phyloP scores from a whole-genome alignment of 2,113 vertebrate genomes.

The Labeo catla region DNA sequence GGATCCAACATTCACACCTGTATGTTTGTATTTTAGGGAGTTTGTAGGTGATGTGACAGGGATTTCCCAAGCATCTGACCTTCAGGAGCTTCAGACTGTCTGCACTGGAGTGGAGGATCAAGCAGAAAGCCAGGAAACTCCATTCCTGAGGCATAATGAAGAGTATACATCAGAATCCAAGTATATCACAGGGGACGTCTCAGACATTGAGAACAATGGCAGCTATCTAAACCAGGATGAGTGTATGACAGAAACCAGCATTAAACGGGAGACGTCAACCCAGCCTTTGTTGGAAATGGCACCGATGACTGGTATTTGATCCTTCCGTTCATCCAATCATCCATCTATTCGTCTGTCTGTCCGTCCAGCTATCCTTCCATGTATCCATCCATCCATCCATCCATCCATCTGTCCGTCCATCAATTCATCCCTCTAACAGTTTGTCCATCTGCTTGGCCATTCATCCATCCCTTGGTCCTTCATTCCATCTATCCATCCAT shows the following conservation, averaged over 20 bases:
- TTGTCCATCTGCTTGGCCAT: too few species aligned
- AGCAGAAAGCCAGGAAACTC: slow-evolving; percentile 52
- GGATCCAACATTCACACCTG: not conserved
- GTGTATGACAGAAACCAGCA: slow-evolving; percentile 62
- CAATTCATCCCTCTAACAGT: not conserved
- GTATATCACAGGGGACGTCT: slow-evolving; percentile 62
- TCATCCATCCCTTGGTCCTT: not conserved
- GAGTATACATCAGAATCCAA: slow-evolving; percentile 57
- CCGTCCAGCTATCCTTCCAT: not conserved
- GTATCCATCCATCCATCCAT: not conserved
- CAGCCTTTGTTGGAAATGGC: slow-evolving; percentile 77
- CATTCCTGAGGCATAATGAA: slow-evolving; percentile 39
- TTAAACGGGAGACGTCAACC: slow-evolving; percentile 74
- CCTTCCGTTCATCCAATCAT: not conserved
- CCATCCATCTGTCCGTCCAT: not conserved
- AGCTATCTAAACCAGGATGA: slow-evolving; percentile 69
- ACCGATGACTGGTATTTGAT: slow-evolving; percentile 75
- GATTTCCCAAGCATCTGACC: slow-evolving; percentile 30
- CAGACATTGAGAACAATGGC: slow-evolving; percentile 67
- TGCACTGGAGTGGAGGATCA: slow-evolving; percentile 37
- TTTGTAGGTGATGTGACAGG: slow-evolving; percentile 4
- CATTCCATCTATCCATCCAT: not conserved
- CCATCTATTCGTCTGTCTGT: not conserved
- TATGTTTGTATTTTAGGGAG: slow-evolving; percentile 48
- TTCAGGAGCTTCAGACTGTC: slow-evolving; percentile 36